A percentile compares a stretch with the other conserved stretches of the same genome.
Evolutionary conservation across 2,888 invertebrate genomes (phyloP).

Genomic region (Heliconius hortense): DNA sequence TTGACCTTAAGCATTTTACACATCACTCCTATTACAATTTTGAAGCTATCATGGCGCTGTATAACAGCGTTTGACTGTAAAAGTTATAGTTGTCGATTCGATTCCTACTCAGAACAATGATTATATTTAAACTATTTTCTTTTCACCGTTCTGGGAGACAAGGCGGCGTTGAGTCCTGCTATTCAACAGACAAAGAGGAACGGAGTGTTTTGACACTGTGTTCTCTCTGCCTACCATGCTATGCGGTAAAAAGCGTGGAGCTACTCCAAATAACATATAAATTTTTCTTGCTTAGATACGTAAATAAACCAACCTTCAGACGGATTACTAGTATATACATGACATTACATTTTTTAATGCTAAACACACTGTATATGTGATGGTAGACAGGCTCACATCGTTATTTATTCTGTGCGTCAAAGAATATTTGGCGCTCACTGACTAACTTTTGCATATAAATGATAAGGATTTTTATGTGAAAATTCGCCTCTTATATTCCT

Average conservation of each 20-base stretch:
- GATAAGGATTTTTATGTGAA: slow-evolving; percentile 18
- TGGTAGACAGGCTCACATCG: slow-evolving; percentile 19
- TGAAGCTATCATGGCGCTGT: background rate
- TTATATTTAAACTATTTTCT: background rate
- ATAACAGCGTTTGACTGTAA: background rate
- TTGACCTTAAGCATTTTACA: slow-evolving; percentile 33
- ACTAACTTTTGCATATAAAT: slow-evolving; percentile 42
- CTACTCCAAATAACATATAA: background rate
- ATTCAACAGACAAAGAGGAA: too few species aligned
- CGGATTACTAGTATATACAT: background rate
- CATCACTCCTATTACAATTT: slow-evolving; percentile 6
- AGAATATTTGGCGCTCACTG: slow-evolving; percentile 44
- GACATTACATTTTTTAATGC: slow-evolving; percentile 17
- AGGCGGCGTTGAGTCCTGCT: too few species aligned
- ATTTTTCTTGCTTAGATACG: background rate
- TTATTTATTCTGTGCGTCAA: slow-evolving; percentile 51
- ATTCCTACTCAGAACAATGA: background rate
- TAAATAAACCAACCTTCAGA: slow-evolving; percentile 15
- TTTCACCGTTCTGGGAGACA: background rate
- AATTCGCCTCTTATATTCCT: slow-evolving; percentile 21
- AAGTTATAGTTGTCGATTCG: background rate
- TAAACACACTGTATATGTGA: slow-evolving; percentile 10
- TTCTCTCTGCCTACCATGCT: background rate
- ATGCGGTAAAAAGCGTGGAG: background rate
- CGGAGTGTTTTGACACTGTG: too few species aligned